Base-by-base conservation (phyloP, 2,113 vertebrate species). In the Ptyas mucosa region DNA sequence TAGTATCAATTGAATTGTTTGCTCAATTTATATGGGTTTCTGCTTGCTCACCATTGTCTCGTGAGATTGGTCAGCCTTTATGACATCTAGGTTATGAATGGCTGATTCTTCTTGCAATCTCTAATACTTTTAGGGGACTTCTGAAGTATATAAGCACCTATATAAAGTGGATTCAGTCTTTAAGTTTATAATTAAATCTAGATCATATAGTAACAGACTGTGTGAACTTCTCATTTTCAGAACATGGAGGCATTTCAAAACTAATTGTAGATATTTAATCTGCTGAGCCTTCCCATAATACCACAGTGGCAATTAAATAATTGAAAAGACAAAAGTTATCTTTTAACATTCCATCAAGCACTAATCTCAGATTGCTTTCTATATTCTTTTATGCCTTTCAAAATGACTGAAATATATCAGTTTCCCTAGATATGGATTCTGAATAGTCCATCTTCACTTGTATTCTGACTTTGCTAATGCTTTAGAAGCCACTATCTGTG, bases 381-480 rank as follows among this genome's bases (percentile, higher is more conserved):
- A 97, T 96, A 97, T 97, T 96, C 23, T 90, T 92, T 95, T 97
- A 96, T 94, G 15, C 93, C 46, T 97, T 96, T 95, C 96, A 96
- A 93, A 81, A 81, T 39, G 34, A 81, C 15, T 81, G 69, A 39
- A 21, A 81, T 81, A 39, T 81, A 81, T 18, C 5, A 81, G 69
- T 34, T 24, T 20, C 3, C 97, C 97, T 97, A 96, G 96, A 51
- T 97, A 96, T 95, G 93, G 96, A 95, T 96, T 96, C 94, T 96
- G 95, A 97, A 95, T 93, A 96, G 93, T 93, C 95, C 96, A 96
- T 97, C 97, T 97, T 96, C 96, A 96, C 96, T 97, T 98, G 96
- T 94, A 97, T 96, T 93, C 93, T 98, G 97, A 98, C 97, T 97
- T 96, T 94, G 96, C 96, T 96, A 93, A 96, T 96, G 94, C 95